Evolutionary conservation across 2,797 vertebrate species (phyloP), one percentile per base, ranked within the genome.

Genomic region (Manis crassicaudata): DNA sequence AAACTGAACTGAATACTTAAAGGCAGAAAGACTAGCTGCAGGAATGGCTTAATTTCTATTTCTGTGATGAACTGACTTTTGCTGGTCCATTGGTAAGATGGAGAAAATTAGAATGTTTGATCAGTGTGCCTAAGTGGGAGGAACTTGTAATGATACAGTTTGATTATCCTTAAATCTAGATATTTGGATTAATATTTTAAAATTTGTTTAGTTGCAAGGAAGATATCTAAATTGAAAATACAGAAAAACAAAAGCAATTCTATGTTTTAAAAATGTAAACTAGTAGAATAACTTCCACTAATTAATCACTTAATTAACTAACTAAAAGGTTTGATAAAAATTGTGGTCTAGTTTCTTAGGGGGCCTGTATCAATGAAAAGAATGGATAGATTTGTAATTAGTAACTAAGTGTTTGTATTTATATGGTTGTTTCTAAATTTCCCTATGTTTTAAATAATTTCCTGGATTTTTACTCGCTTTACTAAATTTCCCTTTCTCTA

Each of bases 401-500:
- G 16, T 62, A 92, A 56, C 87, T 82, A 65, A 87, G 20, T 85
- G 25, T 79, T 87, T n/a, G 9, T 18, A 89, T 86, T 88, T 93
- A 60, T 32, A 50, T 25, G 10, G 13, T 75, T 95, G 35, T 73
- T 91, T 92, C 83, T 82, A 75, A 84, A 85, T 65, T 92, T 81
- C 37, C 18, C 16, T n/a, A n/a, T 81, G n/a, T 84, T 92, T 79
- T 82, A 72, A 96, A 63, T 17, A 68, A 65, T 76, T 95, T 92
- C 10, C 32, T 75, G 63, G 54, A 80, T 32, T 92, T 92, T 43
- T 60, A 83, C 32, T 91, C 16, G 21, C 9, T 84, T 96, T 76
- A 56, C 87, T 81, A 90, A 58, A n/a, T 92, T 88, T 97, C 32
- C 9, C 14, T 85, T 93, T 85, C 20, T 54, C 56, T 65, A 13